Conservation (phyloP, 2,113 vertebrate species). For the Synodontis membranacea region DNA sequence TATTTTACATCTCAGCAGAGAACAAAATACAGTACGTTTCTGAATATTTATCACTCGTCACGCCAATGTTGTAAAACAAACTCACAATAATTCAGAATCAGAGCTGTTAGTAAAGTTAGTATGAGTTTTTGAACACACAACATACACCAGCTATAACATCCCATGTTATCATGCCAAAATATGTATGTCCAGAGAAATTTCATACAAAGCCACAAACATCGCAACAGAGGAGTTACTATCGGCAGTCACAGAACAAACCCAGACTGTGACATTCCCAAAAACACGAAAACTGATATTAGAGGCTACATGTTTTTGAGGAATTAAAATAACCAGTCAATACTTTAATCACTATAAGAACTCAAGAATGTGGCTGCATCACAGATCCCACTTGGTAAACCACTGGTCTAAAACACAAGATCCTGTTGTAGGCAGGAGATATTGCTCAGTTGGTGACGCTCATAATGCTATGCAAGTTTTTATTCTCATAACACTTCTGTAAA, state of each 20-base stretch:
- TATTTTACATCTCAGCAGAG: background rate
- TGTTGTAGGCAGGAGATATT: background rate
- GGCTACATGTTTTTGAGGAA: background rate
- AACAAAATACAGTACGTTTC: background rate
- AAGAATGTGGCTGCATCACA: background rate
- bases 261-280: background rate
- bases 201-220: background rate
- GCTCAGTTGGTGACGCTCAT: background rate
- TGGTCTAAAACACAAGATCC: background rate
- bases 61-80: background rate
- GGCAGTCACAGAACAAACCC: background rate
- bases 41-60: too few relatives aligned
- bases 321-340: background rate
- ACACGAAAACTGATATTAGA: background rate
- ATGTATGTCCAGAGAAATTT: background rate
- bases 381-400: background rate
- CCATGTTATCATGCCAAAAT: background rate
- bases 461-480: background rate
- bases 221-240: background rate
- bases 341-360: background rate
- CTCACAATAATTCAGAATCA: background rate
- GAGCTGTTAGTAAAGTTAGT: background rate
- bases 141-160: too few relatives aligned
- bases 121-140: background rate
- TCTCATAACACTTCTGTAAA: background rate